These are phyloP conservation scores for Dascyllus trimaculatus DNA, from an alignment of 2,113 vertebrate genomes.

Conservation along the genomic window DNA sequence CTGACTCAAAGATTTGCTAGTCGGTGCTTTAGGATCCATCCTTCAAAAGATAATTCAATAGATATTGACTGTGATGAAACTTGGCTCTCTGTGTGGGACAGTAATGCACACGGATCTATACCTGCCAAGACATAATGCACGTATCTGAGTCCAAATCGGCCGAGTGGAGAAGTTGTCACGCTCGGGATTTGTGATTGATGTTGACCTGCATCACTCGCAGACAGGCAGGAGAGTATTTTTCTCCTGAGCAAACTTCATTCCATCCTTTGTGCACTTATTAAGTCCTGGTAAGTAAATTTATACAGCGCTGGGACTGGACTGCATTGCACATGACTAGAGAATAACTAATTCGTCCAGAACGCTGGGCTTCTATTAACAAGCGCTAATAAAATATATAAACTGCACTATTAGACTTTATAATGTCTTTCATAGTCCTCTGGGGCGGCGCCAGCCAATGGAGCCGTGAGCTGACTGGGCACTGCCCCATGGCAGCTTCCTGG, in stretches of 20 bases:
- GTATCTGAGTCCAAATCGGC: constrained; percentile 27
- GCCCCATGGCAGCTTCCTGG: constrained; percentile 84
- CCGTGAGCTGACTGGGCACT: constrained; percentile 74
- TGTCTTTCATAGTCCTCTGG: constrained; percentile 82
- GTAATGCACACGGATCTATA: constrained; percentile 8
- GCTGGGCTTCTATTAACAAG: constrained; percentile 81
- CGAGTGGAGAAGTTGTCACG: constrained; percentile 36
- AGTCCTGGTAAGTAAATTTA: constrained; percentile 68
- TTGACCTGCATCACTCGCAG: constrained; percentile 25
- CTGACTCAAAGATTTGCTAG: constrained; percentile 7
- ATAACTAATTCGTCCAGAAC: constrained; percentile 78
- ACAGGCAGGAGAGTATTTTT: constrained; percentile 27
- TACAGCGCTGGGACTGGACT: constrained; percentile 60
- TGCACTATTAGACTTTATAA: constrained; percentile 85
- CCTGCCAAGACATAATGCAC: constrained; percentile 46
- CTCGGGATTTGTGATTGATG: constrained; percentile 52
- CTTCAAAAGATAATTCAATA: constrained; percentile 23
- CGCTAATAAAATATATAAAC: constrained; percentile 85
- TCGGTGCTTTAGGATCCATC: constrained; percentile 34
- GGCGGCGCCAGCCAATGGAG: constrained; percentile 81
- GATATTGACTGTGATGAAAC: constrained; percentile 38
- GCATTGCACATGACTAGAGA: constrained; percentile 74
- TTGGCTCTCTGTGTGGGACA: constrained; percentile 27
- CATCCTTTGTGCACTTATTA: constrained; percentile 67
- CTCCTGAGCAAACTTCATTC: constrained; percentile 50